These are phyloP conservation scores for Apamea sordens DNA, from an alignment of 2,888 invertebrate genomes.

Conservation along the genomic window DNA sequence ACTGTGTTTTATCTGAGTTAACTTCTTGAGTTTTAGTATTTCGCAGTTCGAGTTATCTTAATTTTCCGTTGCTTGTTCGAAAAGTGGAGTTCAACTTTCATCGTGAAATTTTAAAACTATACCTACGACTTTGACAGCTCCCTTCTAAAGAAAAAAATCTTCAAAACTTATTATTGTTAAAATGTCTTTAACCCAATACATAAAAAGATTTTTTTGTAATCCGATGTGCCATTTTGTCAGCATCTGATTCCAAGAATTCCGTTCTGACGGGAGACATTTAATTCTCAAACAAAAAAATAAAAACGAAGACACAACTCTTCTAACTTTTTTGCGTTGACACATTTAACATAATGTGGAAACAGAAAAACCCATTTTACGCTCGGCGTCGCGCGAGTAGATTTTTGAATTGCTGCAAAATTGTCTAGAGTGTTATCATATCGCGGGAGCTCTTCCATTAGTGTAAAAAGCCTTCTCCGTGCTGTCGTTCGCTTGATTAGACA, in stretches of 20 bases:
- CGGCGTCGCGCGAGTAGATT: slow-evolving; percentile 52
- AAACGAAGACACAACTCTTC: slow-evolving; percentile 16
- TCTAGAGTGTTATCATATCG: slow-evolving; percentile 73
- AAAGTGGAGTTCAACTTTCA: neutral
- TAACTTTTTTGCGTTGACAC: slow-evolving; percentile 37
- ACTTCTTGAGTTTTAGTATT: slow-evolving; percentile 1
- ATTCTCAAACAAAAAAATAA: slow-evolving; percentile 26
- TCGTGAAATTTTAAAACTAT: neutral
- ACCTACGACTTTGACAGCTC: neutral
- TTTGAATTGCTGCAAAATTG: slow-evolving; percentile 70
- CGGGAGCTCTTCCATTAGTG: slow-evolving; percentile 70
- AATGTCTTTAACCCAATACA: neutral
- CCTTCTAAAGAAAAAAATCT: neutral
- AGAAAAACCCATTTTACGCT: slow-evolving; percentile 61
- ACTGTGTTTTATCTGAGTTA: neutral
- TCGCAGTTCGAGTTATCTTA: neutral
- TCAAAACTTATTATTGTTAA: neutral
- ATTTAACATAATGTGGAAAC: slow-evolving; percentile 47
- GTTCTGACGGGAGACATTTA: slow-evolving; percentile 34
- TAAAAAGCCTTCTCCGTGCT: slow-evolving; percentile 68
- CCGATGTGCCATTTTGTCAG: slow-evolving; percentile 2
- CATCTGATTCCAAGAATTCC: slow-evolving; percentile 14
- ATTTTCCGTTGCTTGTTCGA: neutral
- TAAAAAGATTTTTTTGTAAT: neutral
- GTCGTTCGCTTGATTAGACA: slow-evolving; percentile 73